Conservation (phyloP, 1,140 invertebrate genomes). For the Lucilia sericata region DNA sequence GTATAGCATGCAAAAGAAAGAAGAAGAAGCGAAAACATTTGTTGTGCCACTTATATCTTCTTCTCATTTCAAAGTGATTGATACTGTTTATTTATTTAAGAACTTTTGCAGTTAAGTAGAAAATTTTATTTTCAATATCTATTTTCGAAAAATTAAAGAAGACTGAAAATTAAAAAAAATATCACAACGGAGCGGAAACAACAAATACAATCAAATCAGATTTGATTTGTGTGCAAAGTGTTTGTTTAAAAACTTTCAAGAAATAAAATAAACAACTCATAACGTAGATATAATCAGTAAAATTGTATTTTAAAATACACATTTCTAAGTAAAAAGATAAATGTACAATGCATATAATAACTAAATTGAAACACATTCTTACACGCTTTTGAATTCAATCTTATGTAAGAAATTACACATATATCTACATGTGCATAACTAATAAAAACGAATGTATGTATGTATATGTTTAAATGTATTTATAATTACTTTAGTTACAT, state of each 20-base stretch:
- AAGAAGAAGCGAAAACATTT: neutral
- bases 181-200: neutral
- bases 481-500: too few relatives aligned
- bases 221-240: neutral
- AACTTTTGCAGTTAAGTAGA: neutral
- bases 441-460: neutral
- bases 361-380: too few relatives aligned
- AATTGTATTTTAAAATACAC: neutral
- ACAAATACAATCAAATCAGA: neutral
- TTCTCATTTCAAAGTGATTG: constrained; percentile 10
- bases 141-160: neutral
- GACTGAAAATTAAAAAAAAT: neutral
- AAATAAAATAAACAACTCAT: neutral
- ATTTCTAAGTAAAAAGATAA: neutral
- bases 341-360: too few relatives aligned
- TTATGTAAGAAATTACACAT: too few relatives aligned
- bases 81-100: neutral
- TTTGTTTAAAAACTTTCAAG: neutral
- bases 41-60: neutral
- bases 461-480: too few relatives aligned
- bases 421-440: too few relatives aligned
- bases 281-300: neutral
- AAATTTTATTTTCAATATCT: neutral
- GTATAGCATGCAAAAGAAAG: too few relatives aligned
- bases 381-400: too few relatives aligned